These are phyloP conservation scores for Caranx ignobilis DNA, from an alignment of 2,113 vertebrate genomes.

Conservation along the genomic window DNA sequence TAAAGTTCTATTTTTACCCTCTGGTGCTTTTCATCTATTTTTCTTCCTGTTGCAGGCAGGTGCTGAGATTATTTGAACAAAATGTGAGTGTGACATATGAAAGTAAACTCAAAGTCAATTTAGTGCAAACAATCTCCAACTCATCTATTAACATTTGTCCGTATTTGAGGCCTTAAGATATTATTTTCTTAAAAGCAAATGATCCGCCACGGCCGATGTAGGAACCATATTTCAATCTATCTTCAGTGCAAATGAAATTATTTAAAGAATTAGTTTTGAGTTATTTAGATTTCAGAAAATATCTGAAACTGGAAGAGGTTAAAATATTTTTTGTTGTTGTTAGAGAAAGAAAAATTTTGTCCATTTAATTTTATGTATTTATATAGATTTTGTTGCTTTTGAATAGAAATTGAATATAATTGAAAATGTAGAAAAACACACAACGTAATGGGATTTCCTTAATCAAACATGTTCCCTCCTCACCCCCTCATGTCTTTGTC, in stretches of 20 bases:
- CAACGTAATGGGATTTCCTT: too few relatives aligned
- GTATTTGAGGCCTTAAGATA: not conserved
- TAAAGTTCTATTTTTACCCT: not conserved
- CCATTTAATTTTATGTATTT: too few relatives aligned
- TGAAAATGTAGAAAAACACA: not conserved
- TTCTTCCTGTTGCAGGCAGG: not conserved
- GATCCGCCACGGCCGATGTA: not conserved
- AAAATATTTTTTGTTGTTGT: not conserved
- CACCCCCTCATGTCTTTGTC: constrained; percentile 25
- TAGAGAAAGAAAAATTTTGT: too few relatives aligned
- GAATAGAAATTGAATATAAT: not conserved
- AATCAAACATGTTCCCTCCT: constrained; percentile 6
- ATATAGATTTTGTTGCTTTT: not conserved
- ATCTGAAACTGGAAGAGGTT: not conserved
- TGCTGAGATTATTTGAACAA: not conserved
- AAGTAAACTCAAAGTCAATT: not conserved
- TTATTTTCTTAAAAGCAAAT: not conserved
- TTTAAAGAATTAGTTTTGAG: not conserved
- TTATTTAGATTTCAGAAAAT: not conserved
- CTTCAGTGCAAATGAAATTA: not conserved
- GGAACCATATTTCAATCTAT: not conserved
- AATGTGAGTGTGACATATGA: not conserved
- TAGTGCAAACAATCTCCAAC: not conserved
- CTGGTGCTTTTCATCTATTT: not conserved
- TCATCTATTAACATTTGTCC: not conserved